Conservation (phyloP, 2,113 vertebrate genomes). For the Strix aluco region DNA sequence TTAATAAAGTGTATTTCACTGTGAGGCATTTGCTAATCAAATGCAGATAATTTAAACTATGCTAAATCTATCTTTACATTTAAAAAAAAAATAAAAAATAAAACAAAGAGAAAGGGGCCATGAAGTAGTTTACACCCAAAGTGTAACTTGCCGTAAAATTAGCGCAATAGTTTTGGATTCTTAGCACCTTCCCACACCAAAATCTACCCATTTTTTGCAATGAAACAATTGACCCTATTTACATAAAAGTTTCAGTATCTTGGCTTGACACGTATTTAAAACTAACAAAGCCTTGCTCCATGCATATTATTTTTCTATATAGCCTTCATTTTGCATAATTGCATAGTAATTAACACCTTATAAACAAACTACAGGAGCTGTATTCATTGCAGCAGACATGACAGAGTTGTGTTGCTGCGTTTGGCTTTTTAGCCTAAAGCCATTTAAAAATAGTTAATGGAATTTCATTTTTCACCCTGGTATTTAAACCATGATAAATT, state of each 20-base stretch:
- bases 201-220: background rate
- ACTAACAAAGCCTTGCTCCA: background rate
- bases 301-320: background rate
- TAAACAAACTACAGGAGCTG: background rate
- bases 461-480: conserved; percentile 14
- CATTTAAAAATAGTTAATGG: conserved; percentile 13
- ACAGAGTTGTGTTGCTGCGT: background rate
- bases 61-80: background rate
- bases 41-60: background rate
- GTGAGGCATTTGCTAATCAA: background rate
- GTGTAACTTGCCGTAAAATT: background rate
- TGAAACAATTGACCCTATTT: background rate
- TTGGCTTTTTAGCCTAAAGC: conserved; percentile 1
- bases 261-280: background rate
- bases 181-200: background rate
- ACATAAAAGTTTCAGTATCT: background rate
- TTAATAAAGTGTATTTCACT: background rate
- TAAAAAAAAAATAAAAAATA: background rate
- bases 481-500: background rate
- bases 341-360: background rate
- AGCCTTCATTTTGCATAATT: background rate
- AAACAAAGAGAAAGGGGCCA: background rate
- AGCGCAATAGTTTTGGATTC: background rate
- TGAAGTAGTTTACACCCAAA: background rate
- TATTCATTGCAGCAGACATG: background rate